These are phyloP conservation scores for Gastracanthus pulcherrimus DNA, from an alignment of 2,888 invertebrate species.

Conservation along the genomic window DNA sequence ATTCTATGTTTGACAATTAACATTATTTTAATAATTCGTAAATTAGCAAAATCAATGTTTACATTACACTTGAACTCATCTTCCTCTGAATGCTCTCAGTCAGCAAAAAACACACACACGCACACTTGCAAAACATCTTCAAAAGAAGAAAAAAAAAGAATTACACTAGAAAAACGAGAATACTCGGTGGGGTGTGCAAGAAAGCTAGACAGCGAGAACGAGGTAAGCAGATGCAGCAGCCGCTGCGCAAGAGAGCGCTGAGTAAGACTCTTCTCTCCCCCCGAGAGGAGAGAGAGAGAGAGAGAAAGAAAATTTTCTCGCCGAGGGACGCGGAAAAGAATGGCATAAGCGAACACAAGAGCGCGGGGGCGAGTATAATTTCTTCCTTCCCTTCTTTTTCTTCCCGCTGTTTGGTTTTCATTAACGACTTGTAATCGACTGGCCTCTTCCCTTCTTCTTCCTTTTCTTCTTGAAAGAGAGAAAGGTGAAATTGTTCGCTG, in stretches of 20 bases:
- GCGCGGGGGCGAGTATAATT: conserved; percentile 57
- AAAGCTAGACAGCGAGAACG: background rate
- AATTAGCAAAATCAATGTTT: no score
- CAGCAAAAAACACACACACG: background rate
- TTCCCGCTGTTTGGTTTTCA: conserved; percentile 77
- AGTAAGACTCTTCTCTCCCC: conserved; percentile 22
- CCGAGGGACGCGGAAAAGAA: conserved; percentile 44
- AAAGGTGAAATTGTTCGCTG: conserved; percentile 34
- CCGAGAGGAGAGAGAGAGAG: background rate
- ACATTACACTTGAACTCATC: no score
- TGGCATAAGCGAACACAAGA: no score
- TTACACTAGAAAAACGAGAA: background rate
- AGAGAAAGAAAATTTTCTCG: conserved; percentile 45
- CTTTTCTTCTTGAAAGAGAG: conserved; percentile 44
- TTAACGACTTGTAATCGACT: conserved; percentile 75
- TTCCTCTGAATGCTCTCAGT: no score
- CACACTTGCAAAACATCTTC: no score
- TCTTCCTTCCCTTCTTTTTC: conserved; percentile 63
- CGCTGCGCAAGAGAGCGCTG: conserved; percentile 30
- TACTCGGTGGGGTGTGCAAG: background rate
- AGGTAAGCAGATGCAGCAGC: conserved; percentile 34
- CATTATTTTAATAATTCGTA: no score
- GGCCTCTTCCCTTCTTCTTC: conserved; percentile 59
- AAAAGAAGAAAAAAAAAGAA: background rate
- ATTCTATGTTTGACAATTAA: no score